Evolutionary conservation across 2,797 vertebrate genomes (phyloP).

Genomic region (Myotis planiceps): DNA sequence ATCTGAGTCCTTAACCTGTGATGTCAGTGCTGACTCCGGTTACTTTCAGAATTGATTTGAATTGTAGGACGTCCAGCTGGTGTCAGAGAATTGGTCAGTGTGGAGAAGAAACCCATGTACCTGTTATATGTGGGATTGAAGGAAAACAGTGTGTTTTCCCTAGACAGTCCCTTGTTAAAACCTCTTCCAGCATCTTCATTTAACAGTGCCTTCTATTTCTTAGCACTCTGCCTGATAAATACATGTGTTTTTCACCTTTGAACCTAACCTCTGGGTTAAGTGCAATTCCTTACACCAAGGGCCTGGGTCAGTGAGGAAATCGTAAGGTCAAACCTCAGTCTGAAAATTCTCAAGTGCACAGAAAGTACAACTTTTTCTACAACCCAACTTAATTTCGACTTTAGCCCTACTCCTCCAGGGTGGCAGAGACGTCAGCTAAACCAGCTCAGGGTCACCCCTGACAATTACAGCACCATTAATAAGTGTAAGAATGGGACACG

Average conservation of each 20-base stretch:
- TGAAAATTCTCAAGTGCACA: slow-evolving; percentile 9
- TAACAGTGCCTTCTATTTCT: background rate
- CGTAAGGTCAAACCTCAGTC: background rate
- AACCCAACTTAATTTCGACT: slow-evolving; percentile 10
- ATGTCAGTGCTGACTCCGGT: background rate
- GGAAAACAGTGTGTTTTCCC: background rate
- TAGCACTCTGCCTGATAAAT: background rate
- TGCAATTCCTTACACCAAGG: background rate
- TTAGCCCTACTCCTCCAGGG: background rate
- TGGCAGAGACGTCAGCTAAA: slow-evolving; percentile 6
- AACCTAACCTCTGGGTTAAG: background rate
- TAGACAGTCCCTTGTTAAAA: background rate
- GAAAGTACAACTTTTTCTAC: slow-evolving; percentile 16
- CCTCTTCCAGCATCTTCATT: background rate
- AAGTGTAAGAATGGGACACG: slow-evolving; percentile 30
- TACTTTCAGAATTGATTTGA: background rate
- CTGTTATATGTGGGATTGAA: background rate
- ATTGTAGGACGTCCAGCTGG: background rate
- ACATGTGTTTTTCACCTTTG: background rate
- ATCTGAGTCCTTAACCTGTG: background rate
- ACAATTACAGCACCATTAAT: slow-evolving; percentile 42
- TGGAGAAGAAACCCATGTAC: background rate
- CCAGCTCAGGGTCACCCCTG: background rate
- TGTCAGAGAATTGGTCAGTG: background rate
- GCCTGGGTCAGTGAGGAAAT: background rate